Evolutionary conservation across 2,797 vertebrate genomes (phyloP).

Genomic region (Linurgus olivaceus): DNA sequence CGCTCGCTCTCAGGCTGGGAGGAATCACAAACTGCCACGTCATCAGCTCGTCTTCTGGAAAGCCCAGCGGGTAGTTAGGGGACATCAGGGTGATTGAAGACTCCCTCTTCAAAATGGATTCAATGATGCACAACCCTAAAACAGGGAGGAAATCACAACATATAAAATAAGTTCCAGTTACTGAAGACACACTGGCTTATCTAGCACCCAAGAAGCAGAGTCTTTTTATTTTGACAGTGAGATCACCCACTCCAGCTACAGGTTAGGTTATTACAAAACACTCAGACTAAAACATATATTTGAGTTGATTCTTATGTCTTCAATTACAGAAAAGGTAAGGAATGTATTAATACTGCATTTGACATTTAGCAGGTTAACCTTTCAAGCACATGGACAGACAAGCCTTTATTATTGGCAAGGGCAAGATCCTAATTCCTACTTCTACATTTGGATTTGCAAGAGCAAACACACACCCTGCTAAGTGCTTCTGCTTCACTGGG

Average conservation of each 20-base stretch:
- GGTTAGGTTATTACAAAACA: neutral
- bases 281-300: neutral
- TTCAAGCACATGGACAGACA: neutral
- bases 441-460: neutral
- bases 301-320: neutral
- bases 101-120: constrained; percentile 80
- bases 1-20: constrained; percentile 81
- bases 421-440: neutral
- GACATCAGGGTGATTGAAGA: constrained; percentile 80
- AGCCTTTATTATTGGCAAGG: neutral
- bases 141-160: neutral
- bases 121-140: constrained; percentile 80
- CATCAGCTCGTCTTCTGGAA: constrained; percentile 82
- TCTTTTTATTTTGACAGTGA: neutral
- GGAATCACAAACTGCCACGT: constrained; percentile 87
- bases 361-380: neutral
- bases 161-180: neutral
- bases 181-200: neutral
- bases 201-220: neutral
- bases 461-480: neutral
- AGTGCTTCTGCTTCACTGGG: neutral
- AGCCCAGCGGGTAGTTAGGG: constrained; percentile 81
- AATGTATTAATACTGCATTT: neutral
- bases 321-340: neutral
- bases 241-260: neutral